Evolutionary conservation across 1,140 invertebrate genomes (phyloP).

Genomic region (Lepidostoma basale): DNA sequence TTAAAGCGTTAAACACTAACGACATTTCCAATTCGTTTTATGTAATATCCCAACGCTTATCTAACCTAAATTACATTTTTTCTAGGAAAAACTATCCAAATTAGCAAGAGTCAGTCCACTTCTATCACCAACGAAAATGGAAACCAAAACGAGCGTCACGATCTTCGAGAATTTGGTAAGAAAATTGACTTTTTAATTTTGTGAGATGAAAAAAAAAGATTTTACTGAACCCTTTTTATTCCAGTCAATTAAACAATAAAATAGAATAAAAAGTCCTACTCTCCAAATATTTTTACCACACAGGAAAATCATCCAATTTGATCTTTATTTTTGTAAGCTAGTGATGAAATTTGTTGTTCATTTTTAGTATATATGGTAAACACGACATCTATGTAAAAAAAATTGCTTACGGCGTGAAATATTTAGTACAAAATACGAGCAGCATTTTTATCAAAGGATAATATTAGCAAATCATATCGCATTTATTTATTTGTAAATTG

Average conservation of each 20-base stretch:
- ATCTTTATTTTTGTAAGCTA: background rate
- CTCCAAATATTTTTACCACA: background rate
- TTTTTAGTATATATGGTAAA: too few relatives aligned
- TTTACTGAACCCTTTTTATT: background rate
- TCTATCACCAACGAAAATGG: constrained; percentile 38
- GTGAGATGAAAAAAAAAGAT: too few relatives aligned
- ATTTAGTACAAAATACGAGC: too few relatives aligned
- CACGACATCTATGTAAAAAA: too few relatives aligned
- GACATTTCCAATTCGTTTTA: too few relatives aligned
- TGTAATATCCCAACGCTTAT: too few relatives aligned
- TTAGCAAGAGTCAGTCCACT: constrained; percentile 35
- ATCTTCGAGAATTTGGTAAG: constrained; percentile 39
- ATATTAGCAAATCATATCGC: too few relatives aligned
- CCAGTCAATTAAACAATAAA: background rate
- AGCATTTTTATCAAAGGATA: too few relatives aligned
- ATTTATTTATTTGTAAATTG: too few relatives aligned
- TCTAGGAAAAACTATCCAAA: constrained; percentile 35
- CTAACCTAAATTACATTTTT: constrained; percentile 17
- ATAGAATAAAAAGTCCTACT: background rate
- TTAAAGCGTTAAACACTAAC: background rate
- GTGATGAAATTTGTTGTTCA: background rate
- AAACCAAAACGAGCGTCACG: constrained; percentile 38
- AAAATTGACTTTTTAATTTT: background rate
- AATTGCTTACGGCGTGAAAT: too few relatives aligned
- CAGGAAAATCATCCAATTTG: background rate